Base-by-base conservation (phyloP, 2,797 vertebrate genomes). In the Poliocrania exsul region DNA sequence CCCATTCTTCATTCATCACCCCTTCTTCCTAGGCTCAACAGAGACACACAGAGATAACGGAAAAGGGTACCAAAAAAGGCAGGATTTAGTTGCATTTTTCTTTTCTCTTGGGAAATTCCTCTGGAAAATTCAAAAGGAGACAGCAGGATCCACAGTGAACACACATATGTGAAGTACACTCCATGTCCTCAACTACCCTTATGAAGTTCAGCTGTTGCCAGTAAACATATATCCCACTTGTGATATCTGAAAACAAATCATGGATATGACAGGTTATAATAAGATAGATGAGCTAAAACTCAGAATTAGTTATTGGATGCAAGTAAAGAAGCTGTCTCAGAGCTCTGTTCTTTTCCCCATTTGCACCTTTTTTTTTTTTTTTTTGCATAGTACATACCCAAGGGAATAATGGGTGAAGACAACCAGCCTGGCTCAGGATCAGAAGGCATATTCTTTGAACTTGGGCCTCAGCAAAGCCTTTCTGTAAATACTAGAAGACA, bases 1-100 rank as follows among this genome's bases (percentile, higher is more conserved):
- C 51, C 13, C 5, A 62, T 79, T 90, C 88, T 92, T 88, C 56
- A 88, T 94, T 95, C 88, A 82, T 92, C 70, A 90, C 44, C 49
- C 54, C 29, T 75, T 88, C 83, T 47, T 92, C 72, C 38, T 75
- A 70, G 64, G 67, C 78, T 86, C 51, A 62, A 80, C 51, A 93
- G 75, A 92, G 57, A 31, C 35, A 69, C 20, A 85, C 49, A 85
- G 83, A 70, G n/a, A 40, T 26, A 64, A 51, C 9, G 49, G 54
- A 89, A 91, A 93, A 90, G 17, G 40, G 57, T 42, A 86, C n/a
- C 26, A 31, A 47, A 74, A 86, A 87, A 81, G 47, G 46, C 80
- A 91, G 51, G 6, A 7, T 42, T 73, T 29, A 29, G 19, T 29
- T 92, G 62, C 0, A 0, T 47, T 87, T 93, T 90, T 81, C 44